Conservation (phyloP, 2,888 invertebrate species). For the Alviniconcha strummeri region DNA sequence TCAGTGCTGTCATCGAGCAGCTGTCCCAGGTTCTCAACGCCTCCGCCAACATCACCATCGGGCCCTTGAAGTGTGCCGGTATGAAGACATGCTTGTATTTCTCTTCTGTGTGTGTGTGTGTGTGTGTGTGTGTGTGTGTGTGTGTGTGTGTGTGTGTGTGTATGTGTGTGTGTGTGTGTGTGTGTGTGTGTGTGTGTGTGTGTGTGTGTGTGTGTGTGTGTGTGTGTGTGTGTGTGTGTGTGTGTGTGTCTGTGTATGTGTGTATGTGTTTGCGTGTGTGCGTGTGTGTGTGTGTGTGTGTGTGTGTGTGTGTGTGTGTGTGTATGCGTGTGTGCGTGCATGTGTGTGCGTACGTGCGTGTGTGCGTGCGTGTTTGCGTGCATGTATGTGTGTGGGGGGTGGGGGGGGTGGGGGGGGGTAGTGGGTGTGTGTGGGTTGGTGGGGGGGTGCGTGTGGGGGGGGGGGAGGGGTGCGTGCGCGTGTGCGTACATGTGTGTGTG, state of each 20-base stretch:
- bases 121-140: background rate
- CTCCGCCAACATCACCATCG: conserved; percentile 18
- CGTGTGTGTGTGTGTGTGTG: background rate
- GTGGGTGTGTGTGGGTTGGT: too few relatives aligned
- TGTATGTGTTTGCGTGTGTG: too few relatives aligned
- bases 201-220: background rate
- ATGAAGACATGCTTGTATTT: background rate
- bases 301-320: background rate
- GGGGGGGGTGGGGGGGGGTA: too few relatives aligned
- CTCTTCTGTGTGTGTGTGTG: background rate
- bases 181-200: background rate
- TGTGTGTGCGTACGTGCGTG: background rate
- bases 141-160: background rate
- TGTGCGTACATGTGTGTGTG: too few relatives aligned
- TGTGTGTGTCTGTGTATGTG: too few relatives aligned
- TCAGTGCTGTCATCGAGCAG: conserved; percentile 6
- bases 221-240: too few relatives aligned
- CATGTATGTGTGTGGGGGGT: too few relatives aligned
- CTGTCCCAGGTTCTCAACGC: background rate
- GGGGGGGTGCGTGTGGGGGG: too few relatives aligned
- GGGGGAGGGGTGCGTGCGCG: too few relatives aligned
- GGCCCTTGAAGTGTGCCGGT: conserved; percentile 39
- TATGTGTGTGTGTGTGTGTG: background rate
- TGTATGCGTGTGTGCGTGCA: background rate
- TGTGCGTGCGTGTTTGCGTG: too few relatives aligned